phyloP scores from a whole-genome alignment of 2,797 vertebrate species.

The Sebastes oblongus region DNA sequence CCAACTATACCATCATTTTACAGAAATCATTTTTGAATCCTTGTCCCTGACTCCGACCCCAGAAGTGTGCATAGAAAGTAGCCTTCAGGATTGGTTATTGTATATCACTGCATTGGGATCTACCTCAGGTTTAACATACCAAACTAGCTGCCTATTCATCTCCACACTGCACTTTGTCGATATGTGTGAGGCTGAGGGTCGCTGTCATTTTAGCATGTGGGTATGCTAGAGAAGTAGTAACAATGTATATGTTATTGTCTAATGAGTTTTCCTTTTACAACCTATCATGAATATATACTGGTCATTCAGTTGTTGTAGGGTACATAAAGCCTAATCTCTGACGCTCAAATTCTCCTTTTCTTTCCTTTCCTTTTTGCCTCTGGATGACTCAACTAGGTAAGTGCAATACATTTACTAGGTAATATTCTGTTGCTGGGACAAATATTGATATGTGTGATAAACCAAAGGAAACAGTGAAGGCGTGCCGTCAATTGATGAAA shows the following conservation, averaged over 20 bases:
- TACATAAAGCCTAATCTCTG: neutral
- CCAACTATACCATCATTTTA: neutral
- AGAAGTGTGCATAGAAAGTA: neutral
- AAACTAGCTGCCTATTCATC: neutral
- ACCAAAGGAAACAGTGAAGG: slow-evolving; percentile 19
- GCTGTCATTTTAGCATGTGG: neutral
- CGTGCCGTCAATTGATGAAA: slow-evolving; percentile 49
- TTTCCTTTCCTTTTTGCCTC: slow-evolving; percentile 22
- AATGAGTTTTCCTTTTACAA: neutral
- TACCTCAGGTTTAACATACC: neutral
- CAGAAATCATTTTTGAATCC: neutral
- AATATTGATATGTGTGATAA: slow-evolving; percentile 46
- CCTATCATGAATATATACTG: neutral
- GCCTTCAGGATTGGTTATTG: neutral
- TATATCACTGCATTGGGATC: neutral
- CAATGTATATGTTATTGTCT: neutral
- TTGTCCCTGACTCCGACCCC: neutral
- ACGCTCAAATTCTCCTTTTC: slow-evolving; percentile 11
- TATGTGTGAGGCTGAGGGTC: neutral
- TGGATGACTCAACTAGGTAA: slow-evolving; percentile 67
- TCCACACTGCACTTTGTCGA: neutral
- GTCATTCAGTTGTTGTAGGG: neutral
- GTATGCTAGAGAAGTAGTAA: neutral
- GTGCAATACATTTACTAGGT: slow-evolving; percentile 50
- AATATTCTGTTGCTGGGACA: neutral